Evolutionary conservation across 2,888 invertebrate species (phyloP).

Genomic region (Monopis laevigella): DNA sequence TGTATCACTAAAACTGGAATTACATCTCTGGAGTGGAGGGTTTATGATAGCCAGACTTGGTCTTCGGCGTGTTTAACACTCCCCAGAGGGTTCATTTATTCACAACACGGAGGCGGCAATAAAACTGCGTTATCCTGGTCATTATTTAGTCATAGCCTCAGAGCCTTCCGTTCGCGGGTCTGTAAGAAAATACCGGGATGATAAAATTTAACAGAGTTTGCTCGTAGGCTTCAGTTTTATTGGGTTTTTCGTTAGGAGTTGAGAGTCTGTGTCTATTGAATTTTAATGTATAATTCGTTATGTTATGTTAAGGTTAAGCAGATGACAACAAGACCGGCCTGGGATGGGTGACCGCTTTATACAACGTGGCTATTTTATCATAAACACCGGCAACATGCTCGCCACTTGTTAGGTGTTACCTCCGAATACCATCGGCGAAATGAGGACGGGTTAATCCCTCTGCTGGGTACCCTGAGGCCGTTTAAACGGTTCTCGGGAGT

Average conservation of each 20-base stretch:
- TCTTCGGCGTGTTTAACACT: constrained; percentile 64
- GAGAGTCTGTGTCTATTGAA: no score
- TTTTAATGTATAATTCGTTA: no score
- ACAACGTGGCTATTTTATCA: no score
- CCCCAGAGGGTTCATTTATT: constrained; percentile 64
- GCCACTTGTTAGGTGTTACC: no score
- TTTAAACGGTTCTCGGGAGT: no score
- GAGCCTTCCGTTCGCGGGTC: constrained; percentile 28
- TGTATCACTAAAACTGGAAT: constrained; percentile 31
- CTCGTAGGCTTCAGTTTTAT: constrained; percentile 20
- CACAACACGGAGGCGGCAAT: constrained; percentile 62
- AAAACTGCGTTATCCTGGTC: constrained; percentile 65
- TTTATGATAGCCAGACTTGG: constrained; percentile 61
- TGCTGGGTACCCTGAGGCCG: no score
- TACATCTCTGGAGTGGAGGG: constrained; percentile 54
- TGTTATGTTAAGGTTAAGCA: no score
- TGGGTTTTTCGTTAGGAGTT: constrained; percentile 1
- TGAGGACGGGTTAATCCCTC: no score
- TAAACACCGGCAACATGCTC: no score
- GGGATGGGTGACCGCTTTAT: no score
- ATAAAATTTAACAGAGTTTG: constrained; percentile 59
- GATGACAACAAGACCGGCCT: no score
- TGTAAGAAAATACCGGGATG: constrained; percentile 28
- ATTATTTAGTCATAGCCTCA: constrained; percentile 65
- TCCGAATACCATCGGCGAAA: no score